Conservation (phyloP, 2,888 invertebrate genomes). For the Argyra leucocephala region DNA sequence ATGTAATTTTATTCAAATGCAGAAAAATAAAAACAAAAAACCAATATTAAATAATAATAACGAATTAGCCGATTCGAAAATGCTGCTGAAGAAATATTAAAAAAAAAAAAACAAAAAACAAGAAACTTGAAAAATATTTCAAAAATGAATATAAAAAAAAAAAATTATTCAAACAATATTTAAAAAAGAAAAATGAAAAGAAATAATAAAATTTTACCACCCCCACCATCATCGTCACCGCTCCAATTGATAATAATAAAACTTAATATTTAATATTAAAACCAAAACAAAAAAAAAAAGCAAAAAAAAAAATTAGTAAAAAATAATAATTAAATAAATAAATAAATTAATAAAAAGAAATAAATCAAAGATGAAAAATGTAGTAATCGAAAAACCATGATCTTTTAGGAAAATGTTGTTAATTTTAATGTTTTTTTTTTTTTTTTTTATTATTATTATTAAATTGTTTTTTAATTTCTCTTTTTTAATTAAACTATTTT, state of each 20-base stretch:
- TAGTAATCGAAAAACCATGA: neutral
- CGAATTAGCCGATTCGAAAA: too few species aligned
- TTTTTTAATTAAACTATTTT: neutral
- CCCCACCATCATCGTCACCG: conserved; percentile 6
- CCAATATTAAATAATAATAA: neutral
- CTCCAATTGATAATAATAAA: neutral
- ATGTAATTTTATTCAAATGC: neutral
- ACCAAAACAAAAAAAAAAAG: neutral
- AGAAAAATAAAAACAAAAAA: neutral
- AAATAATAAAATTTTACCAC: neutral
- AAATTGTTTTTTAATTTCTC: neutral
- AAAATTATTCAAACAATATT: neutral
- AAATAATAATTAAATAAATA: neutral
- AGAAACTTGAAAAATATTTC: too few species aligned
- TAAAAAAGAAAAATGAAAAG: neutral
- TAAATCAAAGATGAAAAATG: neutral
- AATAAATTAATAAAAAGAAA: neutral
- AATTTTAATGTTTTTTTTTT: neutral
- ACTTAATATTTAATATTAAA: neutral
- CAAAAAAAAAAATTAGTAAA: neutral
- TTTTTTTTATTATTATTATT: too few species aligned
- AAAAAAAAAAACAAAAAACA: too few species aligned
- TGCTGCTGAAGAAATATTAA: too few species aligned
- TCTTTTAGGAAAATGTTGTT: neutral
- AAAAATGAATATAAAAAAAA: neutral